These are phyloP conservation scores for Phalacrocorax brasilianus DNA, from an alignment of 2,113 vertebrate species.

Conservation along the genomic window DNA sequence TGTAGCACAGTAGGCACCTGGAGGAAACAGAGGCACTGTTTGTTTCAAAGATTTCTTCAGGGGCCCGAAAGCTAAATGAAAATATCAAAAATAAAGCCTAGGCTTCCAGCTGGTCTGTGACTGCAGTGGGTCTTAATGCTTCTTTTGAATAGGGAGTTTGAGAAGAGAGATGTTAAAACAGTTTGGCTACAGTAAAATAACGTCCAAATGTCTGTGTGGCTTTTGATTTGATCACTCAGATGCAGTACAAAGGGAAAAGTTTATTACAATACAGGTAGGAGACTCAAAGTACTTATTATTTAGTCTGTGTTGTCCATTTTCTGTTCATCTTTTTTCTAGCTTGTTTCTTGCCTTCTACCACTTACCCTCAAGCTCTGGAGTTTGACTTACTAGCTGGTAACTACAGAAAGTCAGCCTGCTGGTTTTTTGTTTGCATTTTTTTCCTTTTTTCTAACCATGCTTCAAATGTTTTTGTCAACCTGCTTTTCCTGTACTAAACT, in stretches of 20 bases:
- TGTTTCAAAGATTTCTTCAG: not conserved
- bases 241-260: not conserved
- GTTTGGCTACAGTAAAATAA: not conserved
- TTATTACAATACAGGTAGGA: not conserved
- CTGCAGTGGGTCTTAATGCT: not conserved
- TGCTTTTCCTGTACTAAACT: not conserved
- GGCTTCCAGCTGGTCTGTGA: not conserved
- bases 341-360: not conserved
- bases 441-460: not conserved
- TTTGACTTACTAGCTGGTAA: not conserved
- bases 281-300: not conserved
- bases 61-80: not conserved
- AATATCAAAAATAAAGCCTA: not conserved
- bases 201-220: not conserved
- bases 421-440: not conserved
- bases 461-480: not conserved
- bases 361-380: not conserved
- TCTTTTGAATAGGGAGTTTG: not conserved
- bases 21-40: not conserved
- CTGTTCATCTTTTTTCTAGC: not conserved
- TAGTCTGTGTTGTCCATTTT: conserved; percentile 1
- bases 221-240: not conserved
- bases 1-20: not conserved
- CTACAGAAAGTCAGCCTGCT: not conserved
- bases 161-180: not conserved